Percentiles rank a stretch among this genome's conserved stretches.
phyloP scores from a whole-genome alignment of 2,888 invertebrate genomes.

The Rhaphigaster nebulosa region DNA sequence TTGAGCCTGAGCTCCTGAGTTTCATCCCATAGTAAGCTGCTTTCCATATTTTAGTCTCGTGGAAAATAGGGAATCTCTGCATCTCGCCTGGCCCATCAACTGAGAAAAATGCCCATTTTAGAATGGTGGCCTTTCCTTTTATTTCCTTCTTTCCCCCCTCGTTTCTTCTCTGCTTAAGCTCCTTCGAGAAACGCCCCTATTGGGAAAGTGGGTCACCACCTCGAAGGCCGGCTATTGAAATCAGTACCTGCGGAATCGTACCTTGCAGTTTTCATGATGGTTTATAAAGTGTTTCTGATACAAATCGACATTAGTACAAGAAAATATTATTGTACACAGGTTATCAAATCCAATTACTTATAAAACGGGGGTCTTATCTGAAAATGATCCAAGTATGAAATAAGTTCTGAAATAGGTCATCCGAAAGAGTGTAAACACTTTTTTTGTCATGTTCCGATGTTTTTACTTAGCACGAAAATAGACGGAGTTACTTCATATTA shows the following conservation, averaged over 20 bases:
- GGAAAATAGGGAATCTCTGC: conserved; percentile 32
- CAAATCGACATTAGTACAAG: background rate
- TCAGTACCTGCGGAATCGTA: background rate
- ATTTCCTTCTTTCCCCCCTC: background rate
- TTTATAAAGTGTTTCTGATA: background rate
- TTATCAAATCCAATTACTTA: too few species aligned
- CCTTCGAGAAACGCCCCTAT: conserved; percentile 3
- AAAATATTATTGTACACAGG: too few species aligned
- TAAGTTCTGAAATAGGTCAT: too few species aligned
- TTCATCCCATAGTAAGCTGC: background rate
- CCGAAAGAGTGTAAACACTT: too few species aligned
- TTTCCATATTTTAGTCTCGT: conserved; percentile 32
- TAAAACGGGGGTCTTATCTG: too few species aligned
- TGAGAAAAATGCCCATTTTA: conserved; percentile 37
- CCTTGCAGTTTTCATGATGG: background rate
- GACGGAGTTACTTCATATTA: too few species aligned
- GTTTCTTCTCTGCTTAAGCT: background rate
- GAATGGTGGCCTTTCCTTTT: background rate
- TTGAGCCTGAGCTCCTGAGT: background rate
- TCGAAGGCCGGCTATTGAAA: background rate
- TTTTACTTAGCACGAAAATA: too few species aligned
- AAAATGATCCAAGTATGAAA: too few species aligned
- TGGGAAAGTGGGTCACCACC: conserved; percentile 1
- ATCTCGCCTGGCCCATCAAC: background rate
- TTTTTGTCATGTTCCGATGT: too few species aligned